A percentile compares a stretch with the other conserved stretches of the same genome.
Conservation (phyloP, 2,113 vertebrate genomes). For the Trichomycterus rosablanca region DNA sequence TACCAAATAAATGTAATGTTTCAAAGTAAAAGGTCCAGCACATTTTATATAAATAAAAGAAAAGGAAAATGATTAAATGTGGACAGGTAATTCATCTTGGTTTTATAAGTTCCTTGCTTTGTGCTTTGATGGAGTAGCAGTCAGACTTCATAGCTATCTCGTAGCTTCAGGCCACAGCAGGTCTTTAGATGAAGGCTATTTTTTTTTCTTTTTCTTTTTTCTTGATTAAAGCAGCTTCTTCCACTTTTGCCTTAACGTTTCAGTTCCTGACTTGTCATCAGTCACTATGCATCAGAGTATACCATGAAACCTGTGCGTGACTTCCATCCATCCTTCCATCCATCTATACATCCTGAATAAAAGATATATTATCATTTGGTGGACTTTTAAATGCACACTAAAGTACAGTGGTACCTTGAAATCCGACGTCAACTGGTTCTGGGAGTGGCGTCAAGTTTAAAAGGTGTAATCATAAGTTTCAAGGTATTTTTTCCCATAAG, state of each 20-base stretch:
- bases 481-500: no score
- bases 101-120: neutral
- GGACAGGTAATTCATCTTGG: constrained; percentile 30
- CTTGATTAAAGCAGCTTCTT: constrained; percentile 25
- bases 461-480: no score
- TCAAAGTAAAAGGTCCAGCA: neutral
- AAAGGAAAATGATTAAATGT: constrained; percentile 7
- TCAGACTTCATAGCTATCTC: constrained; percentile 32
- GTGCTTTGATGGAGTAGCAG: constrained; percentile 27
- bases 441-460: no score
- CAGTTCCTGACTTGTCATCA: constrained; percentile 5
- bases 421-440: no score
- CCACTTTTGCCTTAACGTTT: constrained; percentile 18
- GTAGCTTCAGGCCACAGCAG: constrained; percentile 29
- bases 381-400: neutral
- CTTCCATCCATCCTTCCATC: neutral
- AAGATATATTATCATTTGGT: neutral
- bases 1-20: neutral
- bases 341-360: no score
- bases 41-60: neutral
- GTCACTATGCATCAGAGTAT: neutral
- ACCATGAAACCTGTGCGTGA: neutral
- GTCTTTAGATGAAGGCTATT: constrained; percentile 28
- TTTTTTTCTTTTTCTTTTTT: constrained; percentile 22
- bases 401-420: no score